These are phyloP conservation scores for Odocoileus hemionus DNA, from an alignment of 2,113 vertebrate genomes.

Conservation along the genomic window DNA sequence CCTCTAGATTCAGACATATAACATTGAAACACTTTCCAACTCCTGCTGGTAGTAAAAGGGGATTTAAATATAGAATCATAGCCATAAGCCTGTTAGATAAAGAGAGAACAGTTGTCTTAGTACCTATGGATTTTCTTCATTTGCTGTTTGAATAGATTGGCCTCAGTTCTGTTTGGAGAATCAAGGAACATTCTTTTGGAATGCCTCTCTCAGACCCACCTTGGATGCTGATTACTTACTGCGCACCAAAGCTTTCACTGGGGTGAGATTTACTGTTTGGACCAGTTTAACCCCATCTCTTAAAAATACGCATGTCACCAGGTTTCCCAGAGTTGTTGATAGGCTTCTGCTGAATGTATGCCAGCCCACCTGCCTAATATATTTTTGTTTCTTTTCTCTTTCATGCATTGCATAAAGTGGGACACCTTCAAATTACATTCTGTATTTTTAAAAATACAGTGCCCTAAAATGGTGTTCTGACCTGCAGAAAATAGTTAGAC, in stretches of 20 bases:
- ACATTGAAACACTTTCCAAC: conserved; percentile 55
- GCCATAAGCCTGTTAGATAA: conserved; percentile 64
- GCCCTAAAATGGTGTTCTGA: conserved; percentile 43
- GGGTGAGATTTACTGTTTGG: conserved; percentile 35
- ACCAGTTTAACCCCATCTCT: conserved; percentile 5
- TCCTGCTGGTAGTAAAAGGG: conserved; percentile 72
- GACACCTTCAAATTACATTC: conserved; percentile 28
- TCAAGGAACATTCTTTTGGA: conserved; percentile 48
- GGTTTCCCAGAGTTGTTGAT: conserved; percentile 27
- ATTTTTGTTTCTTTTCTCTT: conserved; percentile 45
- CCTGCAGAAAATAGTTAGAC: conserved; percentile 29
- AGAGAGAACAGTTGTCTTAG: conserved; percentile 33
- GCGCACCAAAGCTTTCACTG: conserved; percentile 42
- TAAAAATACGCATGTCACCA: conserved; percentile 37
- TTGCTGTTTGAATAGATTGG: conserved; percentile 32
- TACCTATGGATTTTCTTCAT: conserved; percentile 31
- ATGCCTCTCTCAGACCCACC: conserved; percentile 36
- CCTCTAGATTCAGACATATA: conserved; percentile 60
- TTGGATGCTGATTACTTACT: background rate
- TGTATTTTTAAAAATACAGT: conserved; percentile 45
- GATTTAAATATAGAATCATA: conserved; percentile 69
- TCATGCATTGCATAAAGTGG: background rate
- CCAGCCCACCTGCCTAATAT: conserved; percentile 33
- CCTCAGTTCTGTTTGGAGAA: conserved; percentile 44
- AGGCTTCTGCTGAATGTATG: conserved; percentile 36